Evolutionary conservation across 2,888 invertebrate species (phyloP), one percentile per base, ranked within the genome.

Genomic region (Chrysomela aeneicollis): DNA sequence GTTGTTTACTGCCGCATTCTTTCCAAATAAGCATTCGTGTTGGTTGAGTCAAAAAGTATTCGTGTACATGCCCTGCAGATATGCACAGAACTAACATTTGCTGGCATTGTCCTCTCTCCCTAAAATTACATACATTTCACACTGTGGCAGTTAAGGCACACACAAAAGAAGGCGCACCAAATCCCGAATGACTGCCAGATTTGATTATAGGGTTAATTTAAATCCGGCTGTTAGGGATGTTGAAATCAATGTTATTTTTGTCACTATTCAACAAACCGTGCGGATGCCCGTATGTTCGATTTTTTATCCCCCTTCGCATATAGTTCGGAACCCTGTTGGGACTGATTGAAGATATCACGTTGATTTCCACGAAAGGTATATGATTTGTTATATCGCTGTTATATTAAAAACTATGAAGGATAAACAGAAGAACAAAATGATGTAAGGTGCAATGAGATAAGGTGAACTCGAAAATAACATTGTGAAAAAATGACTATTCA

Each of bases 151-250:
- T 42, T 42, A 42, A 42, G 30, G 57, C 32, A 49, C 47, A 59
- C 59, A 61, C 64, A 65, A 66, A 70, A 59, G 66, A 67, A 60
- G 67, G 68, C 64, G 68, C 66, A 68, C 63, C 61, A 68, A 64
- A 66, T 66, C 70, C 66, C 66, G 66, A 70, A 70, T 66, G 66
- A 64, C 68, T 67, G 68, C 64, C 67, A 65, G 68, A 75, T 74
- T 73, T 71, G 72, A 75, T 77, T 77, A 76, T 72, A 71, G 68
- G 71, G 72, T 73, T 73, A 74, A 77, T 74, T 68, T 64, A 68
- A 73, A 73, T 73, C 71, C 52, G 3, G 15, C n/a, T 15, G 42
- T 15, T 59, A 55, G 71, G 74, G 72, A 70, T 59, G 63, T 71
- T 67, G 71, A 72, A 74, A 74, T 57, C 57, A 57, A 57, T 57